Conservation (phyloP, 2,113 vertebrate species). For the Natator depressus region DNA sequence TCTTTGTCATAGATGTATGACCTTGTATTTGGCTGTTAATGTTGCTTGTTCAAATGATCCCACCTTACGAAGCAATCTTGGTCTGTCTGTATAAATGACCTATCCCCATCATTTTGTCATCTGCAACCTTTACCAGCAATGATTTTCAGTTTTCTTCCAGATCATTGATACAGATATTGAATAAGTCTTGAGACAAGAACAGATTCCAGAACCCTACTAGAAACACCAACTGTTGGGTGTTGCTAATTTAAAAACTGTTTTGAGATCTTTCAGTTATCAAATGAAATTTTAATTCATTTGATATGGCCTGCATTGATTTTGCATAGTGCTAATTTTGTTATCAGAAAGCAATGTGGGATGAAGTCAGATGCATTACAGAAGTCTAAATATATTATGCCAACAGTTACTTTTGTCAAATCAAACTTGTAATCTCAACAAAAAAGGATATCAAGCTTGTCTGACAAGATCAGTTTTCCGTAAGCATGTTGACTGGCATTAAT, state of each 20-base stretch:
- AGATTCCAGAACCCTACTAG: not conserved
- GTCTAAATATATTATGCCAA: not conserved
- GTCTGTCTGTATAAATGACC: not conserved
- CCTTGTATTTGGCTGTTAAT: not conserved
- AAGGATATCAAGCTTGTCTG: not conserved
- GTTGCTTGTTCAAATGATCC: not conserved
- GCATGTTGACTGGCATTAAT: not conserved
- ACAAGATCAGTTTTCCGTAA: not conserved
- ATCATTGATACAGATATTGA: not conserved
- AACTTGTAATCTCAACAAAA: not conserved
- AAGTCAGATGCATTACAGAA: not conserved
- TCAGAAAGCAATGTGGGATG: not conserved
- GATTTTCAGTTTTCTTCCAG: fast-evolving
- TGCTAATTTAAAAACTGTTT: not conserved
- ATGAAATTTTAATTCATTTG: not conserved
- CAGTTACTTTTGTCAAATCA: not conserved
- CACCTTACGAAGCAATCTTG: not conserved
- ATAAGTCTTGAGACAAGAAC: not conserved
- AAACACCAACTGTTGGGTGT: not conserved
- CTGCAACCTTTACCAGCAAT: not conserved
- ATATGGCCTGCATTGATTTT: not conserved
- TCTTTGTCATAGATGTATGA: fast-evolving
- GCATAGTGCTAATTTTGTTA: not conserved
- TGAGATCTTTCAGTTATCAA: not conserved
- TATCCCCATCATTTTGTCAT: not conserved